A percentile compares a stretch with the other conserved stretches of the same genome.
Evolutionary conservation across 1,140 invertebrate species (phyloP).

Genomic region (Rhyzopertha dominica): DNA sequence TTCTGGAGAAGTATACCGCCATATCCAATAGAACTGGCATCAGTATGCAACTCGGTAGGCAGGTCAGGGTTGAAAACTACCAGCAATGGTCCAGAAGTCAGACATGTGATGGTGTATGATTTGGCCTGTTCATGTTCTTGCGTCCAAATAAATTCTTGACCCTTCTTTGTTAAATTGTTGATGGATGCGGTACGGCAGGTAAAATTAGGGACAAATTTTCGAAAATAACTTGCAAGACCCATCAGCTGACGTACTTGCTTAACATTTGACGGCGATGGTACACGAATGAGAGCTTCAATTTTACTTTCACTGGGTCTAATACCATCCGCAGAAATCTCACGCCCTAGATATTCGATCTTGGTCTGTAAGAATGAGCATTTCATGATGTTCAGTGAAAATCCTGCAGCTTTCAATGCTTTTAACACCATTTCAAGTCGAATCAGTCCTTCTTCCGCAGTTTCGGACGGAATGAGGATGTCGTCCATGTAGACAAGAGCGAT

Average conservation of each 20-base stretch:
- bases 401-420: constrained; percentile 11
- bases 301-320: constrained; percentile 9
- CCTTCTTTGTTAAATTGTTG: constrained; percentile 34
- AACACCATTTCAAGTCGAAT: constrained; percentile 22
- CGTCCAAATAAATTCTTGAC: constrained; percentile 23
- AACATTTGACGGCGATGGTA: constrained; percentile 26
- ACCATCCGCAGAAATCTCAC: constrained; percentile 14
- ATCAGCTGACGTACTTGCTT: constrained; percentile 38
- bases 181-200: constrained; percentile 34
- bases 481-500: constrained; percentile 20
- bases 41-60: constrained; percentile 39
- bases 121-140: constrained; percentile 31
- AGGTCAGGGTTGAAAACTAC: constrained; percentile 35
- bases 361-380: constrained; percentile 36
- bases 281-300: constrained; percentile 5
- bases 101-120: constrained; percentile 21
- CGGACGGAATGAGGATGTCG: constrained; percentile 20
- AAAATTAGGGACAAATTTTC: constrained; percentile 36
- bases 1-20: constrained; percentile 39
- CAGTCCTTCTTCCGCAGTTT: constrained; percentile 23
- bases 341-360: constrained; percentile 24
- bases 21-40: constrained; percentile 36
- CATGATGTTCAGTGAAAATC: constrained; percentile 19
- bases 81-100: constrained; percentile 30
- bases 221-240: constrained; percentile 33